A percentile compares a stretch with the other conserved stretches of the same genome.
Conservation (phyloP, 1,140 invertebrate species). For the Xylocopa sonorina region DNA sequence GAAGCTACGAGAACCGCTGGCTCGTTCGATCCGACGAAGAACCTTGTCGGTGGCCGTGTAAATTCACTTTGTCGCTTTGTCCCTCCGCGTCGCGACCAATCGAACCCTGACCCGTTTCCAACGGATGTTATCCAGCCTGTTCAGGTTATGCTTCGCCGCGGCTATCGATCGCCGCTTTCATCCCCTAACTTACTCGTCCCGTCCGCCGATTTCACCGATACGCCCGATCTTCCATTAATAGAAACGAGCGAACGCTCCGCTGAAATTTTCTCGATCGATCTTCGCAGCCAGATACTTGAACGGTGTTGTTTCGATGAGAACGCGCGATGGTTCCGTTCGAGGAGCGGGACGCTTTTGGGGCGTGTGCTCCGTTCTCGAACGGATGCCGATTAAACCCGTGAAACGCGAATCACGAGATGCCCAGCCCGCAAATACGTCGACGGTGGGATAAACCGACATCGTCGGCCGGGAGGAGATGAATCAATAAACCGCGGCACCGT, state of each 20-base stretch:
- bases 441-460: slow-evolving; percentile 62
- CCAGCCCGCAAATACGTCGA: slow-evolving; percentile 58
- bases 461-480: slow-evolving; percentile 58
- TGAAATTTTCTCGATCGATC: too few relatives aligned
- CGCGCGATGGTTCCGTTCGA: not conserved
- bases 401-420: slow-evolving; percentile 64
- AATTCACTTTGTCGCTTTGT: slow-evolving; percentile 48
- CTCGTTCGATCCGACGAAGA: not conserved
- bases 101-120: slow-evolving; percentile 58
- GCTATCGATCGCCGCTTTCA: slow-evolving; percentile 44
- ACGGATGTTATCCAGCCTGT: slow-evolving; percentile 37
- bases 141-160: slow-evolving; percentile 30
- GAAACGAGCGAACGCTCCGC: too few relatives aligned
- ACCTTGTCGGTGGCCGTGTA: not conserved
- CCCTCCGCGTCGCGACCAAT: slow-evolving; percentile 40
- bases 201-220: slow-evolving; percentile 47
- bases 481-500: slow-evolving; percentile 60
- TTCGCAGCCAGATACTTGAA: too few relatives aligned
- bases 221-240: not conserved
- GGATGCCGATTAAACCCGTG: slow-evolving; percentile 59
- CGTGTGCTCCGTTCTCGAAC: slow-evolving; percentile 20
- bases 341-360: not conserved
- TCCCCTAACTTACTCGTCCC: not conserved
- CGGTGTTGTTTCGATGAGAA: too few relatives aligned
- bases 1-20: not conserved